Evolutionary conservation across 2,113 vertebrate species (phyloP).

Genomic region (Sminthopsis crassicaudata): DNA sequence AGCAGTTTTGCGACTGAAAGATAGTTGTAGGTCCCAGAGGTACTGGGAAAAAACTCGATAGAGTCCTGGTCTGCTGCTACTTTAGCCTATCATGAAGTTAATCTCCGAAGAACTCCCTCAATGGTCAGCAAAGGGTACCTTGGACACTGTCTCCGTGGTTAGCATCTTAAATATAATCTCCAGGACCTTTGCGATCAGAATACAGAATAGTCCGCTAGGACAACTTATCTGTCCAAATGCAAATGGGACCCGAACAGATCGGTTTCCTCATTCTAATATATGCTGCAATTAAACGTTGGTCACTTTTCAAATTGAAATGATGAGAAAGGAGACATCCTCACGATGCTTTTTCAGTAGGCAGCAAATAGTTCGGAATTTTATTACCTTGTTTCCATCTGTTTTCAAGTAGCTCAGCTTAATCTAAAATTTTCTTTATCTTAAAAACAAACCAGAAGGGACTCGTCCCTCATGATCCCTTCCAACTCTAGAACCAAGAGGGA

Average conservation of each 20-base stretch:
- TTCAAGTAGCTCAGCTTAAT: neutral
- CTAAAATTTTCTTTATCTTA: neutral
- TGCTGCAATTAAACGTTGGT: neutral
- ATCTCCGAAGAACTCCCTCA: neutral
- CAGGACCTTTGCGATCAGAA: neutral
- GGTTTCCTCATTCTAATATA: neutral
- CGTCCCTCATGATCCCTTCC: neutral
- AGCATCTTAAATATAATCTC: neutral
- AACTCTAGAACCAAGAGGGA: neutral
- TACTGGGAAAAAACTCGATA: neutral
- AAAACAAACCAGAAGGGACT: neutral
- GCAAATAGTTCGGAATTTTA: neutral
- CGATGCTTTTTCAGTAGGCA: neutral
- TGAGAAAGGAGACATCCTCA: neutral
- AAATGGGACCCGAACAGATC: neutral
- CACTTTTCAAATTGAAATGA: neutral
- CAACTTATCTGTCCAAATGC: neutral
- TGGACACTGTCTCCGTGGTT: neutral
- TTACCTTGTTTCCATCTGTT: neutral
- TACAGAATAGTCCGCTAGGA: neutral
- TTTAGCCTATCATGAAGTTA: slow-evolving; percentile 7
- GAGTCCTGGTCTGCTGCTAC: neutral
- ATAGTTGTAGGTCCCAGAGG: neutral
- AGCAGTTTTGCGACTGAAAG: neutral
- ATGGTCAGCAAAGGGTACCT: neutral